Evolutionary conservation across 2,113 vertebrate genomes (phyloP).

Genomic region (Takifugu flavidus): DNA sequence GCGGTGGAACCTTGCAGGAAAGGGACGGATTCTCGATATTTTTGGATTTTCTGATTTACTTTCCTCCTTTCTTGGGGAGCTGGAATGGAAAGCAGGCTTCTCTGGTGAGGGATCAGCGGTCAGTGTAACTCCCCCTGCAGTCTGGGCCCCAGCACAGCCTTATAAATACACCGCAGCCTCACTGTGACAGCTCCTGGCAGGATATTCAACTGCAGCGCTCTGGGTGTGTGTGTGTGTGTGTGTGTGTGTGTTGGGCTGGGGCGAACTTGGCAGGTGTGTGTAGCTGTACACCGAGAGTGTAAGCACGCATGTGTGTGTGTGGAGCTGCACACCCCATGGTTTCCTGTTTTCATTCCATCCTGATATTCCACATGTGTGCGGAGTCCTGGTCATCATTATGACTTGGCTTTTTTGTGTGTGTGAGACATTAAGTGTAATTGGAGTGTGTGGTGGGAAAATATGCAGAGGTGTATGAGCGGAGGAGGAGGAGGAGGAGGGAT

Average conservation of each 20-base stretch:
- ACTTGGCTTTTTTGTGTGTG: conserved; percentile 14
- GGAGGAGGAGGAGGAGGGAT: not conserved
- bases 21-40: conserved; percentile 20
- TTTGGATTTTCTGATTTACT: conserved; percentile 48
- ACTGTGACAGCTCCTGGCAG: conserved; percentile 56
- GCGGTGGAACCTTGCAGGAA: conserved; percentile 28
- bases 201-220: conserved; percentile 29
- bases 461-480: conserved; percentile 43
- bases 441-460: conserved; percentile 57
- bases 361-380: conserved; percentile 47
- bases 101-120: conserved; percentile 47
- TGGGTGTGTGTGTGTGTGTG: conserved; percentile 20
- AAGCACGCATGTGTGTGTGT: not conserved
- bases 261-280: not conserved
- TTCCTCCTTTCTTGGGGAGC: conserved; percentile 28
- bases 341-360: conserved; percentile 65
- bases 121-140: conserved; percentile 50
- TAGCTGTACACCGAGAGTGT: not conserved
- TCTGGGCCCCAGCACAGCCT: conserved; percentile 50
- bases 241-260: not conserved
- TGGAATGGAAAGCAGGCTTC: conserved; percentile 21
- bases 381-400: conserved; percentile 37
- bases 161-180: conserved; percentile 49
- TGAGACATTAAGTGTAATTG: conserved; percentile 51
- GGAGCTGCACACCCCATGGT: conserved; percentile 19